Evolutionary conservation across 2,888 invertebrate species (phyloP), one percentile per base, ranked within the genome.

Genomic region (Phragmatobia fuliginosa): DNA sequence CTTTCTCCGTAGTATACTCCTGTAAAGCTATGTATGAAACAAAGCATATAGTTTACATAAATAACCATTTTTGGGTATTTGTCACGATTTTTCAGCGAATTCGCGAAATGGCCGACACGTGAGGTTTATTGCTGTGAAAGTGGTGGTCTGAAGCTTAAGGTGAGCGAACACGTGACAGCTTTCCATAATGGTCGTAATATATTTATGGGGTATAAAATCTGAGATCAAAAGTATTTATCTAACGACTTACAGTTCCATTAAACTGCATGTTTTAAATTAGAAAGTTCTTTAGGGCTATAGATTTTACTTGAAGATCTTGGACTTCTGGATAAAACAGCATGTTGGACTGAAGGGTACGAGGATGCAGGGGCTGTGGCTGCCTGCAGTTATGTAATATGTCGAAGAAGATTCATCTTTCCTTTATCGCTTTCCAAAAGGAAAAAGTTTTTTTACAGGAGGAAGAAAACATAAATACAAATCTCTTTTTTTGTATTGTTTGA

Each of bases 61-160:
- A 56, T 56, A 56, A 56, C 52, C 52, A 56, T 16, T 5, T 36
- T 25, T 25, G 28, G 52, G n/a, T 49, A 49, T 49, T 52, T 16
- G 14, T 28, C 33, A 2, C 25, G 63, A 63, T 49, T 49, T 49
- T 25, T 49, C 25, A 16, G 21, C n/a, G 32, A 63, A n/a, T 49
- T 32, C 49, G 32, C 63, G 49, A 63, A 56, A 63, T 63, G 49
- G 63, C 49, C 14, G 21, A 49, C 16, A 63, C 63, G 63, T 63
- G 63, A 49, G 63, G 45, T 45, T 32, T 32, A 8, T 63, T 32
- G 31, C 33, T 7, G 6, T 32, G 32, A 63, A 45, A 63, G 45
- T 63, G 45, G 32, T 49, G 45, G n/a, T 21, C 21, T 63, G 32
- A 49, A 63, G 63, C 63, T 49, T 45, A 63, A 63, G 63, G 63